Evolutionary conservation across 2,888 invertebrate genomes (phyloP).

Genomic region (Rugalucina vietnamica): DNA sequence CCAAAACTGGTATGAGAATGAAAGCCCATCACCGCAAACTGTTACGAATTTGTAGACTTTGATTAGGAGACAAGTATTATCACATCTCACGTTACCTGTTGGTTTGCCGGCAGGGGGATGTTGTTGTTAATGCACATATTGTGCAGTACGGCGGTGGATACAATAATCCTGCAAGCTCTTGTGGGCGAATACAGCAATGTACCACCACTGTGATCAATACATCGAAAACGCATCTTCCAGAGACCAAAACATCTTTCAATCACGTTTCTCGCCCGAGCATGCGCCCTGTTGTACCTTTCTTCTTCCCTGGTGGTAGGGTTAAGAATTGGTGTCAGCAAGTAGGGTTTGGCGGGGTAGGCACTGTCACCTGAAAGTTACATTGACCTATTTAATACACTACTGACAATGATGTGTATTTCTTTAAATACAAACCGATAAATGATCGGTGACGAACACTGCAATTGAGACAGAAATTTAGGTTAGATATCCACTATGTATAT

Average conservation of each 20-base stretch:
- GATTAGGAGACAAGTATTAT: too few species aligned
- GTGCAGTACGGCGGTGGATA: not conserved
- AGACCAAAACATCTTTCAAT: constrained; percentile 14
- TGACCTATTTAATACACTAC: too few species aligned
- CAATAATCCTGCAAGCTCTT: not conserved
- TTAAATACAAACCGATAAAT: too few species aligned
- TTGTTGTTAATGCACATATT: not conserved
- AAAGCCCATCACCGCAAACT: too few species aligned
- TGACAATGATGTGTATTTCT: too few species aligned
- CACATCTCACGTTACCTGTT: too few species aligned
- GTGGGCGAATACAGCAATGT: not conserved
- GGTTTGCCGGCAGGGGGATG: too few species aligned
- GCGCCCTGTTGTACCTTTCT: constrained; percentile 11
- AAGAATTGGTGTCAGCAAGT: not conserved
- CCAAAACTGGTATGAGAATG: too few species aligned
- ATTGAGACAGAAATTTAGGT: too few species aligned
- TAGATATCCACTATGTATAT: too few species aligned
- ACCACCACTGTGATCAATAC: not conserved
- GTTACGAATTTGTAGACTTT: too few species aligned
- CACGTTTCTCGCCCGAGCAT: constrained; percentile 11
- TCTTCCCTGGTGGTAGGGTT: not conserved
- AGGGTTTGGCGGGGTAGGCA: constrained; percentile 4
- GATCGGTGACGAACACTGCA: too few species aligned
- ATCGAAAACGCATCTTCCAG: constrained; percentile 4
- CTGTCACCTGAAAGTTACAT: constrained; percentile 32